These are phyloP conservation scores for Tenthredo scrophulariae DNA, from an alignment of 2,888 invertebrate genomes.

Conservation along the genomic window DNA sequence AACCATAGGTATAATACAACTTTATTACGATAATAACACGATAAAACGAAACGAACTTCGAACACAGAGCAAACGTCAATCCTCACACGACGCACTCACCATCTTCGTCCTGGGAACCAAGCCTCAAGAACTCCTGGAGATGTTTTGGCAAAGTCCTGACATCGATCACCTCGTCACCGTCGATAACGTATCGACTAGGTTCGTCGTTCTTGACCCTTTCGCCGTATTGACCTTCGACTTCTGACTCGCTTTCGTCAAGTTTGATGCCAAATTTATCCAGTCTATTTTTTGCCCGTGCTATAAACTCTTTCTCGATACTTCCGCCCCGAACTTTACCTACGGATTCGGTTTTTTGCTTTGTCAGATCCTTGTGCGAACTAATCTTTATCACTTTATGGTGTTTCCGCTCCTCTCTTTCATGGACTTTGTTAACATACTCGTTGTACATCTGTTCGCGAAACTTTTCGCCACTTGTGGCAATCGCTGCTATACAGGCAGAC, in stretches of 20 bases:
- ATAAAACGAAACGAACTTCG: conserved; percentile 53
- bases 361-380: conserved; percentile 79
- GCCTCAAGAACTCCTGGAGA: conserved; percentile 88
- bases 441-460: conserved; percentile 91
- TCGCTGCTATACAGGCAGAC: conserved; percentile 72
- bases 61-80: conserved; percentile 52
- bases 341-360: conserved; percentile 55
- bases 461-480: conserved; percentile 83
- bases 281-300: conserved; percentile 87
- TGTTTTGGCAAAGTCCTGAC: conserved; percentile 86
- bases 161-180: conserved; percentile 83
- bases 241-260: conserved; percentile 84
- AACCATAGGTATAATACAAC: conserved; percentile 1
- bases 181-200: conserved; percentile 82
- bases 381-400: conserved; percentile 91
- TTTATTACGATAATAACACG: conserved; percentile 19
- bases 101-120: conserved; percentile 80
- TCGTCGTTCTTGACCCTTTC: conserved; percentile 64
- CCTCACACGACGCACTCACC: conserved; percentile 76
- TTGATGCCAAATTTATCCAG: conserved; percentile 85
- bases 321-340: conserved; percentile 67
- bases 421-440: conserved; percentile 89
- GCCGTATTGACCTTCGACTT: conserved; percentile 79
- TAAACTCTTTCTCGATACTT: conserved; percentile 88
- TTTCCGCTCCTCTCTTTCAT: conserved; percentile 88